Evolutionary conservation across 2,113 vertebrate genomes (phyloP).

Genomic region (Cyanoramphus novaezelandiae): DNA sequence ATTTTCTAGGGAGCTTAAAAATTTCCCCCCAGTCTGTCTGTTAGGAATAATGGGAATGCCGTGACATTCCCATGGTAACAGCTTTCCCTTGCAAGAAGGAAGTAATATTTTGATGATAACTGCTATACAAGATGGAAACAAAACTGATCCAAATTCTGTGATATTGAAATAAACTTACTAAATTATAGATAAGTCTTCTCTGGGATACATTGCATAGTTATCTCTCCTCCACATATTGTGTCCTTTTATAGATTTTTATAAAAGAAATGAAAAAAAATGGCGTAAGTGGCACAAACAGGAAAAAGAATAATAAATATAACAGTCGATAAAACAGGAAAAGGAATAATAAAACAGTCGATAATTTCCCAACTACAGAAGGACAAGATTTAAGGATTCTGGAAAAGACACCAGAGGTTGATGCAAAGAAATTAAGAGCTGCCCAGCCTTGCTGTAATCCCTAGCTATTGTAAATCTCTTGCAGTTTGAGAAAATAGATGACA

Average conservation of each 20-base stretch:
- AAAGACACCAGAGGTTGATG: background rate
- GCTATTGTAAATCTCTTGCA: background rate
- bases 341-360: background rate
- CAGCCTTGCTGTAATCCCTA: background rate
- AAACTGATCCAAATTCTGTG: background rate
- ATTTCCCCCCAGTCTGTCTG: background rate
- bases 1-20: background rate
- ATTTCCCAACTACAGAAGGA: background rate
- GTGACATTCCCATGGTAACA: conserved; percentile 50
- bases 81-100: background rate
- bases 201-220: background rate
- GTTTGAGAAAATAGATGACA: background rate
- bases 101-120: background rate
- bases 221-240: background rate
- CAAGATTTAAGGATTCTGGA: background rate
- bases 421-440: background rate
- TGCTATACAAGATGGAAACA: background rate
- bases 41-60: conserved; percentile 5
- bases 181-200: background rate
- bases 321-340: background rate
- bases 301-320: background rate
- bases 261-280: background rate
- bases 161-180: background rate
- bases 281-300: background rate
- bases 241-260: background rate